Conservation (phyloP, 2,797 vertebrate genomes). For the Mionectes olivaceus region DNA sequence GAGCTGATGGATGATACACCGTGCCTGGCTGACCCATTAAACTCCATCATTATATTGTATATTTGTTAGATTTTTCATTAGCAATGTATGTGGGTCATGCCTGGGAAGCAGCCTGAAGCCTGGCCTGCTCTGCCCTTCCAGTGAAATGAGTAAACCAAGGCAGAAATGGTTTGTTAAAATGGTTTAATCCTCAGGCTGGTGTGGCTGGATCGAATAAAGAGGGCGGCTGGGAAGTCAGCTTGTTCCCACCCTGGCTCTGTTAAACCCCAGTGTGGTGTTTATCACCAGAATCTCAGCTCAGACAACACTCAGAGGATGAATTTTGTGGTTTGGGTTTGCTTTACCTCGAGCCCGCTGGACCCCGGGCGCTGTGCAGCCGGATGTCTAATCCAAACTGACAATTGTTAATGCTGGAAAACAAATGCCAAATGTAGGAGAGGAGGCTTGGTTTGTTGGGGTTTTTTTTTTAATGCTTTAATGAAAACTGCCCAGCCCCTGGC, state of each 20-base stretch:
- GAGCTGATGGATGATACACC: accelerated
- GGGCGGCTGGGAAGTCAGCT: neutral
- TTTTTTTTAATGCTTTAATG: neutral
- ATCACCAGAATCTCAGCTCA: neutral
- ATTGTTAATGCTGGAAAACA: constrained; percentile 1
- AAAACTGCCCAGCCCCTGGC: neutral
- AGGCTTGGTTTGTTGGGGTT: neutral
- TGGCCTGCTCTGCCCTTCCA: neutral
- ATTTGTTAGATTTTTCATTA: neutral
- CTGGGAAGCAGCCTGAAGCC: neutral
- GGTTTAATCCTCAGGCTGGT: neutral
- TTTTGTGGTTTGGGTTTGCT: neutral
- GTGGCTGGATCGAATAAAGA: neutral
- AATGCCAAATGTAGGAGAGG: neutral
- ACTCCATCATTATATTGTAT: accelerated
- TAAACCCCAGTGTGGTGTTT: neutral
- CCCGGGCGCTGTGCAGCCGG: neutral
- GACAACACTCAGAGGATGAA: neutral
- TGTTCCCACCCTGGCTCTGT: neutral
- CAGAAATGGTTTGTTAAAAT: neutral
- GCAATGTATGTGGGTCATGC: neutral
- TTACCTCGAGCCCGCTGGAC: neutral
- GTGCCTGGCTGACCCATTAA: accelerated
- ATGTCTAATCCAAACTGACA: constrained; percentile 11
- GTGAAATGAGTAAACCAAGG: neutral